A percentile compares a stretch with the other conserved stretches of the same genome.
These are phyloP conservation scores for Orthosia incerta DNA, from an alignment of 2,888 invertebrate species.

Conservation along the genomic window DNA sequence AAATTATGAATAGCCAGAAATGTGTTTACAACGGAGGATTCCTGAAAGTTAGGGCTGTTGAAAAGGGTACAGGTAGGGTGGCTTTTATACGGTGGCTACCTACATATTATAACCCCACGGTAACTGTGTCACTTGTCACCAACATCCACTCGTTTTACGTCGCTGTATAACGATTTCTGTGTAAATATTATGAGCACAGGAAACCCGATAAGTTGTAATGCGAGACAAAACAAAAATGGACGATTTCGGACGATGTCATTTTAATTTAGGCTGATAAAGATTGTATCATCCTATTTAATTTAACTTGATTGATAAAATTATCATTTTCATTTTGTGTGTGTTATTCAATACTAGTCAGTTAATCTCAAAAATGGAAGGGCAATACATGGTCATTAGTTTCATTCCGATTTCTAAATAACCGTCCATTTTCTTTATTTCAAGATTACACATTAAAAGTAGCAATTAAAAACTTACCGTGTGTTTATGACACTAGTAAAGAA, in stretches of 20 bases:
- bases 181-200: constrained; percentile 53
- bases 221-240: constrained; percentile 50
- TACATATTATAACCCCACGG: background rate
- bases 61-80: constrained; percentile 32
- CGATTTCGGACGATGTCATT: constrained; percentile 14
- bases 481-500: constrained; percentile 70
- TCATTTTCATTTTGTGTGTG: background rate
- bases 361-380: background rate
- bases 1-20: constrained; percentile 31
- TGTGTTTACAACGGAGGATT: constrained; percentile 24
- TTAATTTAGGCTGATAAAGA: constrained; percentile 23
- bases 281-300: background rate
- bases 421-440: background rate
- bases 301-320: background rate
- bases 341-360: background rate
- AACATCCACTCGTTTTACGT: constrained; percentile 24
- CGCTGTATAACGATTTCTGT: constrained; percentile 14
- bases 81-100: constrained; percentile 24
- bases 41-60: constrained; percentile 11
- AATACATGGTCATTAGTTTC: background rate
- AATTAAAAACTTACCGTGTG: constrained; percentile 69
- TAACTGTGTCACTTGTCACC: constrained; percentile 26
- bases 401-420: background rate
- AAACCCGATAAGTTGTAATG: constrained; percentile 46
- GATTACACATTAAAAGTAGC: background rate